Base-by-base conservation (phyloP, 2,888 invertebrate genomes). In the Taphrorychus bicolor region DNA sequence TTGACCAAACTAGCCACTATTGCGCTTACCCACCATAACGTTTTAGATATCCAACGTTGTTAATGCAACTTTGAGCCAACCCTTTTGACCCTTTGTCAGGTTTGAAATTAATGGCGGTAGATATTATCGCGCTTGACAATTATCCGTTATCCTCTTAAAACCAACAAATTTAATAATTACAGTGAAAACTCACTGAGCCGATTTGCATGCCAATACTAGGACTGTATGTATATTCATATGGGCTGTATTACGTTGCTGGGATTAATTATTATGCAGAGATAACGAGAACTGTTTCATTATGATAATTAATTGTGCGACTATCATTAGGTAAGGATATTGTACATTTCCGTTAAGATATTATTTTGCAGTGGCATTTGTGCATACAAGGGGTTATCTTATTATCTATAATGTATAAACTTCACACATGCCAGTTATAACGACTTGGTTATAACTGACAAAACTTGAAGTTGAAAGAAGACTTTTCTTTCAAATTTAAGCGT, bases 111-210 rank as follows among this genome's bases (percentile, higher is more conserved):
- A 45, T 45, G 9, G 9, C 17, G 16, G 16, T 17, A 5, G 45
- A 45, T 45, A 45, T 14, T 45, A 45, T 45, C 45, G 14, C 14
- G 7, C 45, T 7, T 16, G 45, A 17, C 45, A 45, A 45, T 45
- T 45, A 45, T 45, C 32, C 11, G 5, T 32, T n/a, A 32, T 32
- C 11, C 32, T 32, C 32, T 17, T 16, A 45, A 45, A 45, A 45
- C 45, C 45, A 45, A 45, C 45, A 45, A 45, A 45, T 45, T 45
- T 45, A 45, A 45, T 45, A 32, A 32, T 32, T 7, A 7, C 45
- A 14, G 11, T 45, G 45, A 45, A 45, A n/a, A 45, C 14, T 45
- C 45, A 17, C 3, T n/a, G 45, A 45, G 45, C 45, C 7, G 7
- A 45, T 45, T 45, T 45, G 17, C 45, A 3, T 45, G 17, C 45